These are phyloP conservation scores for Andricus grossulariae DNA, from an alignment of 1,140 invertebrate genomes.

Conservation along the genomic window DNA sequence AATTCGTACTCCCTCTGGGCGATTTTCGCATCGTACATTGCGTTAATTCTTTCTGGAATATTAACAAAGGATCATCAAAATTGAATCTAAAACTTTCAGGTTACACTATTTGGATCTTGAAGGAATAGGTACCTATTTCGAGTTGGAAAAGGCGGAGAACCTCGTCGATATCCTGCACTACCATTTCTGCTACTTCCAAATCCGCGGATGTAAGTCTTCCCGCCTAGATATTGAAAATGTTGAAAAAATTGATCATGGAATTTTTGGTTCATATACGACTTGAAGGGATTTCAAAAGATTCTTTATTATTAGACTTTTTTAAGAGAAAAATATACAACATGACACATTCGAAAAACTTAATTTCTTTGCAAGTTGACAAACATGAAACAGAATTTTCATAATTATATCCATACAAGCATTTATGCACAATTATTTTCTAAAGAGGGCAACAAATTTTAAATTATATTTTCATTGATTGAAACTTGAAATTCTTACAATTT, in stretches of 20 bases:
- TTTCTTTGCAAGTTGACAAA: no score
- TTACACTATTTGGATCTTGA: conserved; percentile 31
- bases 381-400: no score
- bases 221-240: conserved; percentile 49
- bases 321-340: no score
- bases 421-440: no score
- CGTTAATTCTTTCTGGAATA: conserved; percentile 59
- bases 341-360: no score
- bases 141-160: conserved; percentile 59
- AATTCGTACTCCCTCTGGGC: conserved; percentile 65
- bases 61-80: conserved; percentile 27
- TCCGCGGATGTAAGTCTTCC: conserved; percentile 59
- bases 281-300: no score
- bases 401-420: no score
- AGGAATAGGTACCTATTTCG: conserved; percentile 76
- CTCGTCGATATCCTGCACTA: conserved; percentile 55
- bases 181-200: conserved; percentile 54
- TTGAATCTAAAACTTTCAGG: not conserved
- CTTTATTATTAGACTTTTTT: no score
- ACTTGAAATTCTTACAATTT: no score
- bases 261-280: no score
- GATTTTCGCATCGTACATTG: conserved; percentile 65
- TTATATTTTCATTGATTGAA: no score
- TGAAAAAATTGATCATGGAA: not conserved
- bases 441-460: no score